Evolutionary conservation across 2,888 invertebrate genomes (phyloP).

Genomic region (Leptura quadrifasciata): DNA sequence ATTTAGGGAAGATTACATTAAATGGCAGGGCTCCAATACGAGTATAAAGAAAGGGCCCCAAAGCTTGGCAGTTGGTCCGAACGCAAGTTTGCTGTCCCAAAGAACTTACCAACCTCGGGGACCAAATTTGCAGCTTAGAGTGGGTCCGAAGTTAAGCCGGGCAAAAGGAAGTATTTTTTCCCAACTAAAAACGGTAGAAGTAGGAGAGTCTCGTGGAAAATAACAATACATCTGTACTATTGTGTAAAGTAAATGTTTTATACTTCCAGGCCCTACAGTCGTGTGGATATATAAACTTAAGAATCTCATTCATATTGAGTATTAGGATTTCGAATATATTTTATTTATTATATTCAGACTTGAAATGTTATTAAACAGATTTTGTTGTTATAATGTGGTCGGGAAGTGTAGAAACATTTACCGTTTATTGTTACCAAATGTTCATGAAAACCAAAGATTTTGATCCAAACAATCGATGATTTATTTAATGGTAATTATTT

Average conservation of each 20-base stretch:
- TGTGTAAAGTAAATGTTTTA: conserved; percentile 60
- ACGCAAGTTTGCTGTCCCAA: conserved; percentile 66
- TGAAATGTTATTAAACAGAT: not conserved
- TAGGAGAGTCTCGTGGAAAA: conserved; percentile 75
- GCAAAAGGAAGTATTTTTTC: conserved; percentile 89
- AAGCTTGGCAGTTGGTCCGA: conserved; percentile 76
- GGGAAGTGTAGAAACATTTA: not conserved
- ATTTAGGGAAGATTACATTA: conserved; percentile 85
- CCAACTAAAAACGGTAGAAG: conserved; percentile 76
- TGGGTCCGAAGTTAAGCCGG: conserved; percentile 83
- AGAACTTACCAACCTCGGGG: conserved; percentile 78
- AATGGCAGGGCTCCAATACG: conserved; percentile 89
- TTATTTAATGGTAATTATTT: not conserved
- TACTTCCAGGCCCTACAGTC: not conserved
- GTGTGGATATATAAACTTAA: not conserved
- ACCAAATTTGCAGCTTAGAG: conserved; percentile 80
- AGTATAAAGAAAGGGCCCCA: conserved; percentile 76
- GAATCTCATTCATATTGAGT: not conserved
- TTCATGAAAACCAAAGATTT: not conserved
- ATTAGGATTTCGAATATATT: not conserved
- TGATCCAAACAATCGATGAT: not conserved
- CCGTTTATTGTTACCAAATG: not conserved
- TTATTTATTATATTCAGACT: not conserved
- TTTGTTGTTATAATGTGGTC: not conserved
- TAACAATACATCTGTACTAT: conserved; percentile 67